Conservation (phyloP, 2,888 invertebrate species). For the Brenthis ino region DNA sequence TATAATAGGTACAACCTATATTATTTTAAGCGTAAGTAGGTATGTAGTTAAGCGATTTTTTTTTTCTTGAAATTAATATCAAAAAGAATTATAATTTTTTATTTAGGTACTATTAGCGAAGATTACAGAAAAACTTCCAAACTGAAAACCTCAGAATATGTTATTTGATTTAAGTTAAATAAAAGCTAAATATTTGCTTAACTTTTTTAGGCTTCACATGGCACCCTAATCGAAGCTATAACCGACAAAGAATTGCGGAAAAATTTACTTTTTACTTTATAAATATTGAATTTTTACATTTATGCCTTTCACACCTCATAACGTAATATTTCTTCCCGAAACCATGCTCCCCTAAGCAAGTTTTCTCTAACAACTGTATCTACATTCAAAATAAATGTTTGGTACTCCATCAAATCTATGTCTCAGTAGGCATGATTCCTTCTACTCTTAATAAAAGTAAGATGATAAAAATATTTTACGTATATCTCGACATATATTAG, state of each 20-base stretch:
- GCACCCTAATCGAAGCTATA: slow-evolving; percentile 60
- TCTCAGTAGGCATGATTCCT: slow-evolving; percentile 25
- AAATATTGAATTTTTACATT: slow-evolving; percentile 82
- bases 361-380: slow-evolving; percentile 70
- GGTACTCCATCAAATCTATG: slow-evolving; percentile 69
- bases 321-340: slow-evolving; percentile 77
- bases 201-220: slow-evolving; percentile 44
- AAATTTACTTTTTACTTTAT: slow-evolving; percentile 66
- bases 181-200: slow-evolving; percentile 20
- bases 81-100: no score
- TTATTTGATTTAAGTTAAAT: slow-evolving; percentile 23
- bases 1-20: no score
- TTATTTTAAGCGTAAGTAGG: no score
- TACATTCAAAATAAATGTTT: slow-evolving; percentile 81
- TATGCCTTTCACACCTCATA: slow-evolving; percentile 82
- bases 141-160: no score
- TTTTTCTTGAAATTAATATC: no score
- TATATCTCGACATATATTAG: background rate
- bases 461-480: slow-evolving; percentile 34
- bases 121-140: no score
- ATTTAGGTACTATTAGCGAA: no score
- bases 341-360: slow-evolving; percentile 66
- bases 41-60: no score
- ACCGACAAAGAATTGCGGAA: slow-evolving; percentile 65
- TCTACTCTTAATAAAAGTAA: background rate